Conservation (phyloP, 2,113 vertebrate genomes). For the Pelusios castaneus region DNA sequence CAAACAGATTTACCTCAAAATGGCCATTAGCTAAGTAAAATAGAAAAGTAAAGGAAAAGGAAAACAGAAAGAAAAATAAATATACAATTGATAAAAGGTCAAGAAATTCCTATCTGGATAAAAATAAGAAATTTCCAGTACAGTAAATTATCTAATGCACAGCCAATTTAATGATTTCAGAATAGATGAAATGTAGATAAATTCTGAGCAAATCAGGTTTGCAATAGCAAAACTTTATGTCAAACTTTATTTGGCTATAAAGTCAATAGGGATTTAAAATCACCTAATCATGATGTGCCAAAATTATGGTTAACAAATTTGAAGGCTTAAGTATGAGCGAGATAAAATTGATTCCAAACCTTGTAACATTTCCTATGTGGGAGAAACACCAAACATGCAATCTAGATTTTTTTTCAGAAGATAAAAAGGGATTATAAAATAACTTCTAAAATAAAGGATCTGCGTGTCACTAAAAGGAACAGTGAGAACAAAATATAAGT, state of each 20-base stretch:
- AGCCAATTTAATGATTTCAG: background rate
- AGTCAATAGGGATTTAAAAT: background rate
- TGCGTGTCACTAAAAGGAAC: background rate
- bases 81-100: background rate
- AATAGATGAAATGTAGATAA: background rate
- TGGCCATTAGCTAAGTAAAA: no score
- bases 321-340: background rate
- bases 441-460: background rate
- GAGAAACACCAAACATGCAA: background rate
- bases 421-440: background rate
- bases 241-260: background rate
- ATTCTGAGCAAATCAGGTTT: background rate
- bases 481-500: accelerated
- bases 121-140: background rate
- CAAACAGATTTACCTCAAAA: background rate
- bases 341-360: background rate
- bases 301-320: background rate
- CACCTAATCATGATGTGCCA: background rate
- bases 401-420: background rate
- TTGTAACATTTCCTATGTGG: background rate
- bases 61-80: background rate
- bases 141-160: background rate
- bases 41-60: no score
- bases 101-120: background rate
- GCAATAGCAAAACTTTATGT: background rate